Percentiles rank a stretch among this genome's conserved stretches.
Evolutionary conservation across 2,888 invertebrate genomes (phyloP).

Genomic region (Epicampocera succincta): DNA sequence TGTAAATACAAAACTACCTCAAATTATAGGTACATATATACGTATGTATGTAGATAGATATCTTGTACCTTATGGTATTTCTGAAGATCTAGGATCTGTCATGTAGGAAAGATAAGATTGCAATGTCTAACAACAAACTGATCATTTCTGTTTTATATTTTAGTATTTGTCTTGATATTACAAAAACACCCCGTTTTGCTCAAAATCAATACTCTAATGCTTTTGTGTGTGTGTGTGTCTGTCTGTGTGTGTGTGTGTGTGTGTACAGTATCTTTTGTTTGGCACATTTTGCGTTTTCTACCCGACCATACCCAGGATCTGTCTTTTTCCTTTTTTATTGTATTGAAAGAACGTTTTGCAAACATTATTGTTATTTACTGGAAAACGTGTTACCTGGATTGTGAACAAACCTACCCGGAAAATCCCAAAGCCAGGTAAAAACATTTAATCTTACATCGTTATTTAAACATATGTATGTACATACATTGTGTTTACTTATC

Average conservation of each 20-base stretch:
- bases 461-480: too few species aligned
- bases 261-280: constrained; percentile 1
- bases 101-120: constrained; percentile 74
- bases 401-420: constrained; percentile 66
- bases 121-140: constrained; percentile 71
- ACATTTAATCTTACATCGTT: too few species aligned
- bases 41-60: too few species aligned
- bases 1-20: too few species aligned
- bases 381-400: constrained; percentile 40
- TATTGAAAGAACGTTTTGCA: too few species aligned
- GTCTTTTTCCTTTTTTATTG: too few species aligned
- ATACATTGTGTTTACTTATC: neutral
- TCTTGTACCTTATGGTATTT: constrained; percentile 60
- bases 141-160: constrained; percentile 70
- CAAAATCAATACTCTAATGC: neutral
- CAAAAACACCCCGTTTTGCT: constrained; percentile 9
- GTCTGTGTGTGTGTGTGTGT: constrained; percentile 28
- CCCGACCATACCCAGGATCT: too few species aligned
- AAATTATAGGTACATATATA: too few species aligned
- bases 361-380: neutral
- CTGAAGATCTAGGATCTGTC: constrained; percentile 77
- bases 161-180: constrained; percentile 4
- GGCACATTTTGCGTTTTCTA: constrained; percentile 32
- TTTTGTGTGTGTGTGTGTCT: neutral
- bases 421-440: constrained; percentile 67